Conservation (phyloP, 2,113 vertebrate genomes). For the Camelus dromedarius region DNA sequence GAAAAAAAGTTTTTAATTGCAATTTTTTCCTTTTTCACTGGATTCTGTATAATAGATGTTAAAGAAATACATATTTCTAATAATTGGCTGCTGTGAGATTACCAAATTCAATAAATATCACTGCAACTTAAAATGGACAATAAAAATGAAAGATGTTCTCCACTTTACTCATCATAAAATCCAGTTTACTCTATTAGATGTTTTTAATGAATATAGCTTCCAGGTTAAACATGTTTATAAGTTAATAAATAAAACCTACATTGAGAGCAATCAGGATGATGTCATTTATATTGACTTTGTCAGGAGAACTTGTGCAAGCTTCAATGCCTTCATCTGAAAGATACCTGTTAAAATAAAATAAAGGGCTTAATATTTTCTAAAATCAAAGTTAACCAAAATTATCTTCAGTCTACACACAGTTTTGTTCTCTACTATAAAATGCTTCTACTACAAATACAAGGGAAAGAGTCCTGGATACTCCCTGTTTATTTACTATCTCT, state of each 20-base stretch:
- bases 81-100: conserved; percentile 19
- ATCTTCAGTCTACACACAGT: conserved; percentile 2
- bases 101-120: conserved; percentile 36
- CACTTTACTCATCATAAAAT: conserved; percentile 60
- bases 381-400: conserved; percentile 65
- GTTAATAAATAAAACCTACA: conserved; percentile 90
- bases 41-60: conserved; percentile 26
- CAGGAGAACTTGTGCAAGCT: conserved; percentile 92
- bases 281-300: conserved; percentile 91
- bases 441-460: not conserved
- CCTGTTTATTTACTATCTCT: conserved; percentile 31
- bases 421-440: conserved; percentile 36
- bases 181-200: conserved; percentile 5
- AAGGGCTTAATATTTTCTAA: conserved; percentile 66
- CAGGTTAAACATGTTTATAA: conserved; percentile 50
- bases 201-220: conserved; percentile 47
- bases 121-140: conserved; percentile 42
- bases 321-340: conserved; percentile 97
- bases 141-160: conserved; percentile 42
- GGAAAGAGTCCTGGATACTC: not conserved
- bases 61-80: not conserved
- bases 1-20: not conserved
- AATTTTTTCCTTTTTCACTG: not conserved
- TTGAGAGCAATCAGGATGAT: conserved; percentile 95
- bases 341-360: conserved; percentile 91